Conservation (phyloP, 2,888 invertebrate species). For the Antheraea yamamai region DNA sequence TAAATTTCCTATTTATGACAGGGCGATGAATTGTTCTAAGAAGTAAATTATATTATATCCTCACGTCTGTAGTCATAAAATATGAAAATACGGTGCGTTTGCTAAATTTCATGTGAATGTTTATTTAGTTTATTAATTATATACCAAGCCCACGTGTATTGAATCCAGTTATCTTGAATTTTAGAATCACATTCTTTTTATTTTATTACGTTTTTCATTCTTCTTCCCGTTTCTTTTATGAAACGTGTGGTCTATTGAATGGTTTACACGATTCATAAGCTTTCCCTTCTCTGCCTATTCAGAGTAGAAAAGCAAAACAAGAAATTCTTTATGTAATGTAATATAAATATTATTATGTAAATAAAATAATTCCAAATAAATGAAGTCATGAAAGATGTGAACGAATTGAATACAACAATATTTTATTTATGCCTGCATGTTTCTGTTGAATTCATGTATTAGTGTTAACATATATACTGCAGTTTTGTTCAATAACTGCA, state of each 20-base stretch:
- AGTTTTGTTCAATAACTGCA: neutral
- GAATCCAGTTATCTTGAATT: neutral
- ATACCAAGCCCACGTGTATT: conserved; percentile 2
- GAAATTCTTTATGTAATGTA: conserved; percentile 24
- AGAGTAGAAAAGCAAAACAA: conserved; percentile 42
- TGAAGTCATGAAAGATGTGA: neutral
- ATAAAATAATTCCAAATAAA: conserved; percentile 22
- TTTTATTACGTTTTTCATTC: conserved; percentile 15
- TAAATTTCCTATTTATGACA: neutral
- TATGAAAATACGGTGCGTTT: neutral
- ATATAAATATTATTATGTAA: conserved; percentile 26
- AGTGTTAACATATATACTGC: neutral
- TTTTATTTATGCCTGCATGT: neutral
- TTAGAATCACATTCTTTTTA: neutral
- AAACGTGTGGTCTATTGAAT: conserved; percentile 38
- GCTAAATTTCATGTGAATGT: neutral
- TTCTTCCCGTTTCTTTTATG: conserved; percentile 37
- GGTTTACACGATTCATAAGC: conserved; percentile 29
- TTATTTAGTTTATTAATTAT: neutral
- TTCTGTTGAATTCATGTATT: neutral
- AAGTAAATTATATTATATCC: neutral
- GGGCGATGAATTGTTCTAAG: conserved; percentile 3
- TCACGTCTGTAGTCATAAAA: neutral
- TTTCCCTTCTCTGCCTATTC: conserved; percentile 46
- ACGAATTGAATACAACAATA: neutral